Base-by-base conservation (phyloP, 2,888 invertebrate genomes). In the Ramazzottius varieornatus region DNA sequence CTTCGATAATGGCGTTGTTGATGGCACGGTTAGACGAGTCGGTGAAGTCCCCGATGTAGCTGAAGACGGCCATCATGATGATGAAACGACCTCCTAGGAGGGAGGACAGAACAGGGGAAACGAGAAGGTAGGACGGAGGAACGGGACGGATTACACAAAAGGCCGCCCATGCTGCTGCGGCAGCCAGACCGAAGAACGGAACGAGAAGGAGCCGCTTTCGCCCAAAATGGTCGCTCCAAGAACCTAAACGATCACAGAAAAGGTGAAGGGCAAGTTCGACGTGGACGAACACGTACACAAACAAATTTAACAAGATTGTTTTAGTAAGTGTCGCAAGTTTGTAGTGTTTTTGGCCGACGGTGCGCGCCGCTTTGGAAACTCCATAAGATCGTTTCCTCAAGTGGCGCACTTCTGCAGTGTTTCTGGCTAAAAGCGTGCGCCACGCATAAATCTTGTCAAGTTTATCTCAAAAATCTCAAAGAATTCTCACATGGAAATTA, bases 11-110 rank as follows among this genome's bases (percentile, higher is more conserved):
- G 54, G 54, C 54, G 54, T 24, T 54, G 54, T 54, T 54, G 16
- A 54, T 54, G 54, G 54, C 54, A 24, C 54, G 54, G 24, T 16
- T 13, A 24, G n/a, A 24, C 20, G 20, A 16, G 54, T 8, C 24
- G 13, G 54, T 54, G 54, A 24, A 54, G 54, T 54, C 54, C 8
- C 54, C 54, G 54, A 54, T 29, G 54, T n/a, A 54, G 54, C 54
- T 54, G 54, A 54, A 54, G n/a, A 29, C 29, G 54, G 54, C 54
- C 54, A 54, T 54, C 4, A 24, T n/a, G 54, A 54, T 54, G 29
- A 54, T 54, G 54, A 54, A 16, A 54, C 54, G n/a, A n/a, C 54
- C 54, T 16, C 54, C 54, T 13, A 4, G 24, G 4, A 54, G 4
- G n/a, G 54, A 8, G 4, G 54, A 13, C 4, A 54, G 8, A 29